These are phyloP conservation scores for Scalopus aquaticus DNA, from an alignment of 2,113 vertebrate species.

Conservation along the genomic window DNA sequence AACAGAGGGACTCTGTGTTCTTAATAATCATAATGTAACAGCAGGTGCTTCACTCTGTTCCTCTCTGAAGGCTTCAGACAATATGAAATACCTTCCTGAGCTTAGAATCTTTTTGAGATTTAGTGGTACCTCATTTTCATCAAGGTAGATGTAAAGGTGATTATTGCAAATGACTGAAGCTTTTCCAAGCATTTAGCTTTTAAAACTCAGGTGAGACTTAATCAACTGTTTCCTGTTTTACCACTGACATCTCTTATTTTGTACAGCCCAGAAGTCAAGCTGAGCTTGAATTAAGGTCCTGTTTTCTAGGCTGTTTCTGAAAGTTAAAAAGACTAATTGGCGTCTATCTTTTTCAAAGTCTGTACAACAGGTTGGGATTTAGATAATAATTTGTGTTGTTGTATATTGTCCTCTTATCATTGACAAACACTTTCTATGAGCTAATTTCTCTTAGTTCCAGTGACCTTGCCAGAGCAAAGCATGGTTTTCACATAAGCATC, in stretches of 20 bases:
- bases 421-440: slow-evolving; percentile 4
- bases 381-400: slow-evolving; percentile 43
- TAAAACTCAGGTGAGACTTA: slow-evolving; percentile 59
- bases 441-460: slow-evolving; percentile 44
- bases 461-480: background rate
- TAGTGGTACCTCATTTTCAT: background rate
- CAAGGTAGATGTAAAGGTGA: slow-evolving; percentile 35
- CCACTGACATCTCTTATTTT: background rate
- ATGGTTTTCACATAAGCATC: slow-evolving; percentile 1
- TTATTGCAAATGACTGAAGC: slow-evolving; percentile 22
- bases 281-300: slow-evolving; percentile 65
- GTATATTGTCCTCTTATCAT: background rate
- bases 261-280: slow-evolving; percentile 48
- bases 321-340: slow-evolving; percentile 65
- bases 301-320: slow-evolving; percentile 59
- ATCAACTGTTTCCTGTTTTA: slow-evolving; percentile 58
- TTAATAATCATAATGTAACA: background rate
- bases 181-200: slow-evolving; percentile 52
- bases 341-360: slow-evolving; percentile 58
- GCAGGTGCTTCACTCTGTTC: background rate
- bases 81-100: background rate
- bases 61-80: background rate
- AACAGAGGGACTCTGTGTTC: background rate
- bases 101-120: background rate
- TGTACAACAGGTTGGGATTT: background rate